phyloP scores from a whole-genome alignment of 1,140 invertebrate species.

The Nixonia krombeini region DNA sequence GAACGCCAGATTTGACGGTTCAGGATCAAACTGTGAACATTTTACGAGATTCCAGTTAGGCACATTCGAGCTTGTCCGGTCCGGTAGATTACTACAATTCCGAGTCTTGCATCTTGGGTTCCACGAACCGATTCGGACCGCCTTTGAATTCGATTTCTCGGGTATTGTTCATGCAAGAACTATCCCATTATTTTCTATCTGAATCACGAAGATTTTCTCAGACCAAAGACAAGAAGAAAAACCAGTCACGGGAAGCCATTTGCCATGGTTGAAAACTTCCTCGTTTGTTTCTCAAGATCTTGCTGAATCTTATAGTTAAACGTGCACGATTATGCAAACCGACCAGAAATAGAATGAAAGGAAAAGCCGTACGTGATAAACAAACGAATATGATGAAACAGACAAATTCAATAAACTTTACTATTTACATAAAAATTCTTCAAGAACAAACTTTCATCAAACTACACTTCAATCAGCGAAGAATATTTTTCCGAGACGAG shows the following conservation, averaged over 20 bases:
- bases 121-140: slow-evolving; percentile 5
- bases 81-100: slow-evolving; percentile 38
- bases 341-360: no score
- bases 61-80: slow-evolving; percentile 31
- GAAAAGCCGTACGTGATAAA: no score
- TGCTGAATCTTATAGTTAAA: no score
- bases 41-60: slow-evolving; percentile 44
- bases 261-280: background rate
- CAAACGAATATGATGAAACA: no score
- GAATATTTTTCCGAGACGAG: no score
- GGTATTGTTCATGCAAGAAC: slow-evolving; percentile 23
- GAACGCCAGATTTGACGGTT: slow-evolving; percentile 38
- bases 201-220: slow-evolving; percentile 16
- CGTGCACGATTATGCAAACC: no score
- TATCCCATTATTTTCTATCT: slow-evolving; percentile 17
- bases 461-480: no score
- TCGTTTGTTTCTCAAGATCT: no score
- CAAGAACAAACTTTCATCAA: no score
- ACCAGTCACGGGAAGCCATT: background rate
- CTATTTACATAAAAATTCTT: no score
- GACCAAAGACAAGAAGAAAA: slow-evolving; percentile 8
- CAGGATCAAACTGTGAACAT: slow-evolving; percentile 32
- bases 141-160: background rate
- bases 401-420: no score
- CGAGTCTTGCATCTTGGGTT: slow-evolving; percentile 8